phyloP scores from a whole-genome alignment of 2,797 vertebrate genomes.

The Acropternis orthonyx region DNA sequence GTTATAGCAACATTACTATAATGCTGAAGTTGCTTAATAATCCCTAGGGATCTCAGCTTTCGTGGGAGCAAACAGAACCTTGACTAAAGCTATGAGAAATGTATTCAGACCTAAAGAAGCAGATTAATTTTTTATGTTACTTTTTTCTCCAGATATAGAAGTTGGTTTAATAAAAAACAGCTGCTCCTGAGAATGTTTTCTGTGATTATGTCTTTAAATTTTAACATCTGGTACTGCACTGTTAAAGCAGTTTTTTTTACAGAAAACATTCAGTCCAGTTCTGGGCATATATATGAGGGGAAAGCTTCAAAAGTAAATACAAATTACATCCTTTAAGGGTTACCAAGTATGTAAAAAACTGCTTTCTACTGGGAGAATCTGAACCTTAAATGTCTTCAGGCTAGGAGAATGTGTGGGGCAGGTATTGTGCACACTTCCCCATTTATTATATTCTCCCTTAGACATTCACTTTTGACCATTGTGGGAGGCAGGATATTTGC shows the following conservation, averaged over 20 bases:
- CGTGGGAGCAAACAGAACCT: not conserved
- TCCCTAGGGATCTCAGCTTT: not conserved
- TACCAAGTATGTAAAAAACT: not conserved
- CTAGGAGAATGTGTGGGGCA: not conserved
- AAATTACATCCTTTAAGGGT: not conserved
- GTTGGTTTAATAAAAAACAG: not conserved
- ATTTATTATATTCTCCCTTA: not conserved
- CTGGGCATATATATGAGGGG: not conserved
- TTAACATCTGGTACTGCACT: not conserved
- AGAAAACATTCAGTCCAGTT: not conserved
- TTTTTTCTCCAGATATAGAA: not conserved
- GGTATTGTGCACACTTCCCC: fast-evolving
- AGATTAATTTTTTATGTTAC: not conserved
- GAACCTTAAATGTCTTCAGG: not conserved
- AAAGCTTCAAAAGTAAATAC: not conserved
- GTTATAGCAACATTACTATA: not conserved
- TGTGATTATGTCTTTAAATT: not conserved
- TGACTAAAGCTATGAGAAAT: not conserved
- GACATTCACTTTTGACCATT: not conserved
- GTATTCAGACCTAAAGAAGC: not conserved
- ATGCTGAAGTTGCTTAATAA: not conserved
- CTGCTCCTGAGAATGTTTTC: not conserved
- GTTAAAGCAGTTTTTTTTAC: not conserved
- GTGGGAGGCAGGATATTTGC: not conserved
- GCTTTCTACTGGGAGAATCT: not conserved